Base-by-base conservation (phyloP, 2,113 vertebrate species). In the Prunella himalayana region DNA sequence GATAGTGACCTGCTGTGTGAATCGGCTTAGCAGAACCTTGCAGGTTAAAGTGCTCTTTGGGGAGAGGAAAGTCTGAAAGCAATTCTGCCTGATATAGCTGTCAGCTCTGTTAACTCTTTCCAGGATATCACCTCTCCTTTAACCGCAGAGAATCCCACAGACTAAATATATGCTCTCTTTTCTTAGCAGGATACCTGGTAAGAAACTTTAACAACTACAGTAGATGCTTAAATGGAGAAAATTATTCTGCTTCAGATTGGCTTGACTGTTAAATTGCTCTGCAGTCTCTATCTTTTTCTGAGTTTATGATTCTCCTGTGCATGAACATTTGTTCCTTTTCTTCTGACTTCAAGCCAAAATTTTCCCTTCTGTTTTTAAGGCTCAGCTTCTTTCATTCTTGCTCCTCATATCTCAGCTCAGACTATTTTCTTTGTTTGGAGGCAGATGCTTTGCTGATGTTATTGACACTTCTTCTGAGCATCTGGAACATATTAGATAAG, bases 41-140 rank as follows among this genome's bases (percentile, higher is more conserved):
- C 91, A 97, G 81, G 63, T 81, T 96, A 73, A 92, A 94, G 89
- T 95, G 69, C 88, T 92, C 91, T 94, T 94, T 64, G 28, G 95
- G 84, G 93, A 96, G 68, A 63, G 76, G 45, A 51, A 92, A 85
- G 41, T 76, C 92, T 93, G 88, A 94, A 97, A 95, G 66, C 68
- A 88, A 94, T 97, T 96, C 88, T 76, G 69, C 69, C 35, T 86
- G 87, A 94, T 95, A 82, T n/a, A 96, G 80, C 96, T 94, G 70
- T 92, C 87, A 96, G 84, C 68, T 95, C 56, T 72, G 57, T 97
- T 96, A 96, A 95, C 86, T 83, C 81, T 92, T 96, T 94, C 68
- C 60, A 75, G 71, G 79, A 19, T 25, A 49, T 66, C 24, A 7
- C 63, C 54, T 76, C 51, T 72, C 61, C 57, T 82, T 82, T 72